Base-by-base conservation (phyloP, 1,140 invertebrate species). In the Arion vulgaris region DNA sequence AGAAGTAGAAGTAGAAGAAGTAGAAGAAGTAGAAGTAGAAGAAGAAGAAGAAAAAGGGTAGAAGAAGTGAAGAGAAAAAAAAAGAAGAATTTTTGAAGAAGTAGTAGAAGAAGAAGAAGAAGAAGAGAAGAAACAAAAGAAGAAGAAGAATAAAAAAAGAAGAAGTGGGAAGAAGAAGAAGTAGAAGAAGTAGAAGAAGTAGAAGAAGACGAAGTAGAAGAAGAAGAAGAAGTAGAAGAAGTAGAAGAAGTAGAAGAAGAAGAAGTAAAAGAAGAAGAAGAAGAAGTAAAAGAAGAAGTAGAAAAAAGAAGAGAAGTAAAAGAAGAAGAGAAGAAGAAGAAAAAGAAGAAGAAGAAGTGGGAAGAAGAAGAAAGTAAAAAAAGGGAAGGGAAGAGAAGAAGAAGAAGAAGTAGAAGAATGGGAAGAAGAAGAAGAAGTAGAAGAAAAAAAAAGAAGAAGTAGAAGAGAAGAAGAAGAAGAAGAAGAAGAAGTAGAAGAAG, bases 381-480 rank as follows among this genome's bases (percentile, higher is more conserved):
- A 34, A 38, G 34, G 15, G 15, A 69, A n/a, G 34, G 36, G 32
- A 4, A 78, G 76, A 62, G n/a, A 19, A 15, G 5, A 66, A 34
- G 17, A 66, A 51, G 49, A 77, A n/a, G 19, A 36, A 51, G 45
- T 23, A 34, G 23, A n/a, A 66, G 23, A n/a, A 34, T 4, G 28
- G 51, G 76, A 62, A 79, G 51, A 79, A n/a, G 17, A 23, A 38
- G 9, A 38, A n/a, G n/a, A n/a, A n/a, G n/a, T n/a, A n/a, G n/a
- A n/a, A n/a, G n/a, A n/a, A n/a, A n/a, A n/a, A n/a, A n/a, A n/a
- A n/a, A n/a, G n/a, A n/a, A n/a, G n/a, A n/a, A n/a, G n/a, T n/a
- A n/a, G n/a, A n/a, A n/a, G n/a, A 4, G 19, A 23, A 79, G 36
- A 38, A 19, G 66, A 7, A 79, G 41, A 26, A 45, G 45, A 7